Percentiles rank a stretch among this genome's conserved stretches.
Conservation (phyloP, 1,140 invertebrate species). For the Sycophila sp. region DNA sequence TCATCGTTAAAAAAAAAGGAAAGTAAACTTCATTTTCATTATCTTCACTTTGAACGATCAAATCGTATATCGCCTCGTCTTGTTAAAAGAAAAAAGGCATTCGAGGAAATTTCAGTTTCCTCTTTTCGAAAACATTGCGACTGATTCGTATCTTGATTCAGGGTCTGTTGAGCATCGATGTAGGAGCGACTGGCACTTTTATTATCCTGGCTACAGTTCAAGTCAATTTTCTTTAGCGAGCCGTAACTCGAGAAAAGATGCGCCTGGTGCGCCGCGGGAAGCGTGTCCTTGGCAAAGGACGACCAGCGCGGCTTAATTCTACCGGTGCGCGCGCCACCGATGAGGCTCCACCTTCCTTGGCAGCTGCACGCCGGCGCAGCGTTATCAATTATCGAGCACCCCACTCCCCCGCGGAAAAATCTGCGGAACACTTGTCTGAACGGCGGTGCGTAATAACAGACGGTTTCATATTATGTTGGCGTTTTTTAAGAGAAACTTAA, state of each 20-base stretch:
- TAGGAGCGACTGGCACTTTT: slow-evolving; percentile 51
- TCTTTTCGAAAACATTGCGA: too few species aligned
- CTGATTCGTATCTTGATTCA: too few species aligned
- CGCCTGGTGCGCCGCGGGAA: slow-evolving; percentile 22
- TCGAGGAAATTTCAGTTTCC: too few species aligned
- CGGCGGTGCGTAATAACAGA: background rate
- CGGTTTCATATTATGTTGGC: too few species aligned
- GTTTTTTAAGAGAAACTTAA: too few species aligned
- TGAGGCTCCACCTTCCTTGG: slow-evolving; percentile 43
- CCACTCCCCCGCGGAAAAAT: too few species aligned
- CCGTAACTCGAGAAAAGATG: slow-evolving; percentile 47
- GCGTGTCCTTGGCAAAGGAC: slow-evolving; percentile 46
- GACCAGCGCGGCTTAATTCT: slow-evolving; percentile 49
- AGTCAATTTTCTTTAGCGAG: slow-evolving; percentile 63
- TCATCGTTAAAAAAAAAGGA: too few species aligned
- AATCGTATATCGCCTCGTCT: too few species aligned
- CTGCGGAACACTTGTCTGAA: background rate
- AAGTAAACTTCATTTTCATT: too few species aligned
- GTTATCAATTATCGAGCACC: slow-evolving; percentile 43
- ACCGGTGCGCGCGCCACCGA: slow-evolving; percentile 42
- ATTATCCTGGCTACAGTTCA: slow-evolving; percentile 61
- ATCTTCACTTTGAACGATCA: too few species aligned
- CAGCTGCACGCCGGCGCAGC: slow-evolving; percentile 15
- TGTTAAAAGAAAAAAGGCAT: too few species aligned
- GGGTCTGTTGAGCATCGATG: too few species aligned